Evolutionary conservation across 2,797 vertebrate species (phyloP), one percentile per base, ranked within the genome.

Genomic region (Notolabrus celidotus): DNA sequence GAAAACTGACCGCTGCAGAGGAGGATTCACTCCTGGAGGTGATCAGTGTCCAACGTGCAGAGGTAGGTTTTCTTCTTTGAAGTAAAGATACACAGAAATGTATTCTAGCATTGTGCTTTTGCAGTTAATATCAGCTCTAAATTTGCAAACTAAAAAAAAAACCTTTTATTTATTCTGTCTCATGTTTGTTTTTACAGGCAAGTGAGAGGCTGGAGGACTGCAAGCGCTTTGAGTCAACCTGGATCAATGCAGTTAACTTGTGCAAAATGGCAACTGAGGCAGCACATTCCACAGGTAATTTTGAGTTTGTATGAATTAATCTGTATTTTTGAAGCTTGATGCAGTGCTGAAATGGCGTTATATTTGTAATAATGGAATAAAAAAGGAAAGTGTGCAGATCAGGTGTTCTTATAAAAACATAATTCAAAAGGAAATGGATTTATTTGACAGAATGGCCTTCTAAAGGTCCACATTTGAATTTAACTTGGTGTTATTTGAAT

Each of bases 181-280:
- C 20, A 7, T 71, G n/a, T 61, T 56, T 84, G 10, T 41, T 29
- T 34, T 39, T 29, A 64, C 71, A 99, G 98, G 91, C 96, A 86
- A 93, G 91, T 11, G 87, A 94, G 33, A 95, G 95, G 76, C 93
- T 96, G 22, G 93, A 96, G 25, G 94, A 96, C 10, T 98, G 96
- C 83, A 92, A 96, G 27, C 94, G 88, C 61, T 92, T 96, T 62
- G 97, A 99, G 38, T 94, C 94, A 39, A 95, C 89, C 23, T 99
- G 97, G 97, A 91, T 94, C 86, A 95, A 93, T 0, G 96, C 96
- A 0, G 77, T 98, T 19, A 90, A 90, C 63, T 90, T 99, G 17
- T 97, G 96, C 6, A 96, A 97, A 87, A 91, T 97, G 94, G 96
- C 96, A 17, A 96, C 96, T 4, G 96, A 98, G 83, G 95, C 96